Evolutionary conservation across 37 sponge, comb jelly and placozoan genomes (phyloP), one percentile per base, ranked within the genome.

Genomic region (Lycopodina hypogea): DNA sequence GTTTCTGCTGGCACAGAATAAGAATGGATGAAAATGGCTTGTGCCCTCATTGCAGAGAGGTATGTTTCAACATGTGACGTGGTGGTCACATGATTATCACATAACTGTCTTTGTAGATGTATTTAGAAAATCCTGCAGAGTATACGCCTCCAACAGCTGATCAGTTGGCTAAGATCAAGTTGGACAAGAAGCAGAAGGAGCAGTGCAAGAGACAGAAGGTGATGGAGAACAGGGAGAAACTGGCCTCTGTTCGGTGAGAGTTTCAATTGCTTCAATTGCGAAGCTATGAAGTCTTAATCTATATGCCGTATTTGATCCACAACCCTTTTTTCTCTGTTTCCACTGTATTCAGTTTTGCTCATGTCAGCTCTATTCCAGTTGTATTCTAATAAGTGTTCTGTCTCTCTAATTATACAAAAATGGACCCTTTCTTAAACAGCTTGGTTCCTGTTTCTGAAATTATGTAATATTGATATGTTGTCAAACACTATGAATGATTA

Each of bases 1-100:
- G 94, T 35, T 96, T 96, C 60, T 96, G 97, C 64, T 96, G 97
- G 97, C 97, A 96, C 80, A 78, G 97, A 69, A 96, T 96, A 14
- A 78, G 94, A 80, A 96, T 92, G 30, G 90, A 96, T 80, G 97
- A 96, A 39, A 90, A 83, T 76, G 94, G 97, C 15, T 56, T 90
- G 42, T 96, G 97, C 83, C 97, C 97, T 26, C 92, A 90, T 34
- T 96, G 97, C 70, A 83, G 97, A 85, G 75, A 87, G 84, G 97
- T 96, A 42, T 23, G 22, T 29, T 45, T 65, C 15, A 29, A 40
- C 22, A 28, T 41, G 23, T 41, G 2, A 37, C n/a, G 28, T 67
- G 45, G 22, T 70, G 22, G 61, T 72, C 62, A 53, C 41, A 48
- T 70, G 39, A 70, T 12, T 35, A 23, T 42, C 39, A 35, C 48